These are phyloP conservation scores for Mastomys natalensis DNA, from an alignment of 2,113 vertebrate species.

Conservation along the genomic window DNA sequence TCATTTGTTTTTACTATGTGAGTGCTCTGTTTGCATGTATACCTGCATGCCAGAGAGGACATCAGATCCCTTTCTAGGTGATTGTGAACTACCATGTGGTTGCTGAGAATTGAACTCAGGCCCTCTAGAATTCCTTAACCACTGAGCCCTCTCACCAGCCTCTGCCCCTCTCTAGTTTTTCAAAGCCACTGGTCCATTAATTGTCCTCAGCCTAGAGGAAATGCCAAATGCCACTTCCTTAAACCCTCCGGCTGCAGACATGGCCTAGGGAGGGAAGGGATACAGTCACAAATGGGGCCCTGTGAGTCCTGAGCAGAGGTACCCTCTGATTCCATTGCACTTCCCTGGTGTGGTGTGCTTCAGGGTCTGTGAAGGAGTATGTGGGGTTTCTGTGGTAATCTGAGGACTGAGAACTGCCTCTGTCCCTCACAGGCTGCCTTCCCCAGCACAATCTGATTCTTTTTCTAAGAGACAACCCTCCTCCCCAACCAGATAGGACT, in stretches of 20 bases:
- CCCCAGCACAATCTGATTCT: neutral
- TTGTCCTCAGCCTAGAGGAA: neutral
- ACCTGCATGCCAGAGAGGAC: neutral
- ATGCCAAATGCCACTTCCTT: neutral
- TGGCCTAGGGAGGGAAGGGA: neutral
- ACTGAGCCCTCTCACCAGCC: neutral
- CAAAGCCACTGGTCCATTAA: neutral
- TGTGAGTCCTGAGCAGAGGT: neutral
- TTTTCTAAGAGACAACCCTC: neutral
- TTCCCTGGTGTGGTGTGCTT: neutral
- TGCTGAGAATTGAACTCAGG: neutral
- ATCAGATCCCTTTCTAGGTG: neutral
- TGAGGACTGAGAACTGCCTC: neutral
- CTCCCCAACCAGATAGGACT: neutral
- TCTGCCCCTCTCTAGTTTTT: neutral
- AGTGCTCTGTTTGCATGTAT: neutral
- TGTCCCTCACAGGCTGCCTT: neutral
- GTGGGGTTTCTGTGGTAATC: neutral
- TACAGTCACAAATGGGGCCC: neutral
- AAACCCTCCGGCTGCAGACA: neutral
- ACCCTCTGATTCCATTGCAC: neutral
- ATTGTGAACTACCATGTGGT: too few species aligned
- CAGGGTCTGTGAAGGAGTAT: neutral
- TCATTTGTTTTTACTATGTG: neutral
- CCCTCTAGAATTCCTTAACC: too few species aligned